Base-by-base conservation (phyloP, 2,113 vertebrate species). In the Lipophrys pholis region DNA sequence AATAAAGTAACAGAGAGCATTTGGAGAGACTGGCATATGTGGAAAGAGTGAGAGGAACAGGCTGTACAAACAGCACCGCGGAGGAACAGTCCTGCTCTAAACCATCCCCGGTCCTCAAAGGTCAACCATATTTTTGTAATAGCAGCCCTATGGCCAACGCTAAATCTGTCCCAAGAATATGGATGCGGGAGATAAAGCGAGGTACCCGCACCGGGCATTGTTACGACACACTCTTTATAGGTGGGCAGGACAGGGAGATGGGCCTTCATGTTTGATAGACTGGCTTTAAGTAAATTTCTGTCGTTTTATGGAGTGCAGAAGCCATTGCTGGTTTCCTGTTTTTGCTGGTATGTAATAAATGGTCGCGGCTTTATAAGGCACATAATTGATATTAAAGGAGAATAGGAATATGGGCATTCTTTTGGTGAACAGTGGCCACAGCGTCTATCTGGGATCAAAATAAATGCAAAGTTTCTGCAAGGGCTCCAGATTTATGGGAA, bases 1-100 rank as follows among this genome's bases (percentile, higher is more conserved):
- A 96, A 97, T 96, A 95, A 95, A 96, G 95, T 95, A 94, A 90
- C 94, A 93, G 93, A 90, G 94, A 92, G 88, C 93, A 95, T 96
- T 96, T 95, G 95, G 94, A 91, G 93, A 95, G 95, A 96, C 94
- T 92, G 94, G 95, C 95, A 90, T 91, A 92, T 95, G 95, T 95
- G 96, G 95, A 94, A 90, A 78, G 85, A 70, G 72, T 51, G 76
- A 74, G 77, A 87, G 65, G 79, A 83, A 66, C 70, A 35, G 50
- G 39, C 86, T 69, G 80, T 85, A 87, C 84, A 80, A 85, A 90
- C 87, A 88, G 80, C 82, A 30, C 8, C 6, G 76, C 16, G 68
- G 60, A 87, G 69, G 80, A 84, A 78, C 61, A 59, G 17, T 67
- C 40, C 70, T 17, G 41, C 79, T 82, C 55, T 84, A 74, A 82